Evolutionary conservation across 2,888 invertebrate genomes (phyloP), one percentile per base, ranked within the genome.

Genomic region (Drosophila suboccidentalis): DNA sequence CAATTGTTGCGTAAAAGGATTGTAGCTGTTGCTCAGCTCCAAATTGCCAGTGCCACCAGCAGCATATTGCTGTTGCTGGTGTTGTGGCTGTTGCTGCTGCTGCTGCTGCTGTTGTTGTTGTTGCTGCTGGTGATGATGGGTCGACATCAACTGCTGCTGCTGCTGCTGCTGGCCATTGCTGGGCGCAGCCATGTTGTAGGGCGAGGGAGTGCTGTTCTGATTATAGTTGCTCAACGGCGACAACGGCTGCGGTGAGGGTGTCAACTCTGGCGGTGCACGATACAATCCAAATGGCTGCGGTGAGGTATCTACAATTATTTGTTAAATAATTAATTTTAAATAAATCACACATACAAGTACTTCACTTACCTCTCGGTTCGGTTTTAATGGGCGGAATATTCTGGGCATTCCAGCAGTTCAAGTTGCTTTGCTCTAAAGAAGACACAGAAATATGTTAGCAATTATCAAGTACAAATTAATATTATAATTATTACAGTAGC

Each of bases 241-340:
- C 38, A 91, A 64, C 11, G 93, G 92, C 80, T 92, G 92, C 1
- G 93, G 92, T 4, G 93, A 93, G 32, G 93, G 92, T 44, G 92
- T 92, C 60, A 91, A 76, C 67, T 92, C 91, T 2, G 91, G 89
- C 15, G 89, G 86, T 9, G 87, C 90, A 10, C 85, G 85, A 74
- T 91, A 92, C 41, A 91, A 60, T n/a, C 80, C 79, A 74, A 90
- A 91, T 9, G 92, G 86, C 60, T 91, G 90, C 4, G 92, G 93
- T 67, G 93, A 92, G 78, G 90, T 87, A 78, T 93, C 93, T 92
- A 50, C 6, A 44, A 49, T n/a, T 4, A 29, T 2, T 11, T 10
- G 11, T 10, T 4, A 4, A 13, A 38, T n/a, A 15, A 8, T n/a
- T 2, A n/a, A 1, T n/a, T 8, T 8, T 8, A 8, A 8, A 15